Percentiles rank a stretch among this genome's conserved stretches.
phyloP scores from a whole-genome alignment of 2,113 vertebrate species.

The Pluvialis apricaria region DNA sequence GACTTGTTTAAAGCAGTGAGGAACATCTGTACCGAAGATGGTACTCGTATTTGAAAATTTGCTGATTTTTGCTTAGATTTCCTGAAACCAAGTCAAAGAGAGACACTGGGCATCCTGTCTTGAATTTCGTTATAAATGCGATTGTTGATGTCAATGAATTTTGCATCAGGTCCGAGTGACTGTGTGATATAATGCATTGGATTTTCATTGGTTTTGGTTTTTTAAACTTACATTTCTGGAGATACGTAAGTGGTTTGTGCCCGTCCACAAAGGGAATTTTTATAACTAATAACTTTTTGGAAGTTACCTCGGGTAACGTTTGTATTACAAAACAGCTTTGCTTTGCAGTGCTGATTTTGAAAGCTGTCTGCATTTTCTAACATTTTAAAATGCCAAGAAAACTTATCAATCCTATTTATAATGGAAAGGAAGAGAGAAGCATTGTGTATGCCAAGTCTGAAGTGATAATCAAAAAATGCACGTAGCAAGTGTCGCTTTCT shows the following conservation, averaged over 20 bases:
- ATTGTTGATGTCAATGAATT: background rate
- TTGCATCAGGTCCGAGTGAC: background rate
- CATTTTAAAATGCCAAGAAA: background rate
- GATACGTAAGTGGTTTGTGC: background rate
- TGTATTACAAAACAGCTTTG: background rate
- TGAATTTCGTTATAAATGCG: background rate
- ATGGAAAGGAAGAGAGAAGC: background rate
- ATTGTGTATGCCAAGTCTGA: background rate
- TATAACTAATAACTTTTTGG: background rate
- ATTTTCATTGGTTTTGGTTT: background rate
- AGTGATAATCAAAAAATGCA: background rate
- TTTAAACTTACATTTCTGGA: background rate
- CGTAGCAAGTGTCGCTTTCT: background rate
- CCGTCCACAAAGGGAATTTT: background rate
- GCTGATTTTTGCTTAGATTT: background rate
- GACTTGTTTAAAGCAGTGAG: background rate
- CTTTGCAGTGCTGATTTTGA: background rate
- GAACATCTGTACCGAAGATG: background rate
- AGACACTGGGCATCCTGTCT: background rate
- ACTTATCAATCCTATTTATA: background rate
- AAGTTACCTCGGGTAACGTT: background rate
- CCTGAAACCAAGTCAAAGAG: background rate
- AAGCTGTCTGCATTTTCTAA: background rate
- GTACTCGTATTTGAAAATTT: background rate
- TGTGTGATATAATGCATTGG: background rate